Percentiles rank a stretch among this genome's conserved stretches.
These are phyloP conservation scores for Mycogona germanica DNA, from an alignment of 2,888 invertebrate genomes.

Conservation along the genomic window DNA sequence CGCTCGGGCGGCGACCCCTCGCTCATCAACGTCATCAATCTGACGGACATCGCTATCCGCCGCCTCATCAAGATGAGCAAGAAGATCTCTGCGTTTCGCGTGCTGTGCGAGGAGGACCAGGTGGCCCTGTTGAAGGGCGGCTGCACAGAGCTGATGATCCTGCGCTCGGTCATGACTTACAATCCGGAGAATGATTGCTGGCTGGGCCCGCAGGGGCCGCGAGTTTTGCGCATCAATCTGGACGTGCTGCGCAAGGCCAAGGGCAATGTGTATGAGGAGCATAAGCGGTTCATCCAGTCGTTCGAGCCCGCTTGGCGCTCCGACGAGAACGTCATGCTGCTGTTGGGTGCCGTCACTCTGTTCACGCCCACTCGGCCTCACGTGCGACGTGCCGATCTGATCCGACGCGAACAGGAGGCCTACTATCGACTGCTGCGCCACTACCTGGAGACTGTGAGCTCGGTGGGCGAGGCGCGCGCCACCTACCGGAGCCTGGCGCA, in stretches of 20 bases:
- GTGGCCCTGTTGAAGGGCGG: constrained; percentile 78
- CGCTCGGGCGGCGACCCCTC: constrained; percentile 33
- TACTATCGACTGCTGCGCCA: constrained; percentile 78
- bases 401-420: constrained; percentile 75
- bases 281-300: constrained; percentile 68
- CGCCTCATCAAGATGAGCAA: constrained; percentile 51
- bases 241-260: constrained; percentile 84
- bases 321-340: constrained; percentile 79
- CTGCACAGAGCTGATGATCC: constrained; percentile 91
- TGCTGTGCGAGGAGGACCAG: constrained; percentile 90
- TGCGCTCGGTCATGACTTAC: constrained; percentile 84
- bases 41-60: constrained; percentile 83
- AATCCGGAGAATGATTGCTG: constrained; percentile 79
- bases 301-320: constrained; percentile 73
- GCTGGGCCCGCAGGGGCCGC: constrained; percentile 47
- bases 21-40: constrained; percentile 69
- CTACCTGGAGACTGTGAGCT: constrained; percentile 53
- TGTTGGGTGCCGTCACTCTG: constrained; percentile 79
- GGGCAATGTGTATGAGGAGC: constrained; percentile 76
- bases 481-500: constrained; percentile 77
- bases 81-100: constrained; percentile 61
- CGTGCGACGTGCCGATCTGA: constrained; percentile 70
- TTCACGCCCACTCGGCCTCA: constrained; percentile 72
- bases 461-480: constrained; percentile 73
- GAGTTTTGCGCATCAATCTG: constrained; percentile 57